Evolutionary conservation across 2,888 invertebrate genomes (phyloP).

Genomic region (Cataglyphis altisquamis): DNA sequence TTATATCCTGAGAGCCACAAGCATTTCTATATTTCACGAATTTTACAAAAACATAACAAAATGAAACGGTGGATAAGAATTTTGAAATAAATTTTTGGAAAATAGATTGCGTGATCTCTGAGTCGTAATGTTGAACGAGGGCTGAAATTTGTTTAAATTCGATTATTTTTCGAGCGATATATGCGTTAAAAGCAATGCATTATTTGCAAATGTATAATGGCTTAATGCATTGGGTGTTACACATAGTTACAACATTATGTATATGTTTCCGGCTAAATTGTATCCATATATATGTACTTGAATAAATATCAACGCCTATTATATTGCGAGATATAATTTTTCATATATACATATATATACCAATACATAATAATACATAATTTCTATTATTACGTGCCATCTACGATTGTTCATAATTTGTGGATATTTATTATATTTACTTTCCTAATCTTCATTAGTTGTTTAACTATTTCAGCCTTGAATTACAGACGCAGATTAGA

Average conservation of each 20-base stretch:
- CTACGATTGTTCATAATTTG: not conserved
- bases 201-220: conserved; percentile 18
- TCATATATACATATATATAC: not conserved
- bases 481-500: conserved; percentile 10
- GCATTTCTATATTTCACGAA: not conserved
- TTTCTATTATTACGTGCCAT: not conserved
- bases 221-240: conserved; percentile 38
- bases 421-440: not conserved
- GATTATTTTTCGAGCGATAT: conserved; percentile 21
- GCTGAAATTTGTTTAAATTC: conserved; percentile 16
- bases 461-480: conserved; percentile 7
- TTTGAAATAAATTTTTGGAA: conserved; percentile 25
- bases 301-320: conserved; percentile 59
- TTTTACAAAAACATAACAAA: not conserved
- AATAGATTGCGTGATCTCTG: not conserved
- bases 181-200: conserved; percentile 1
- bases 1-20: conserved; percentile 17
- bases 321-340: not conserved
- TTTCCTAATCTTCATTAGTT: not conserved
- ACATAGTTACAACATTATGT: conserved; percentile 45
- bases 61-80: conserved; percentile 33
- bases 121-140: conserved; percentile 5
- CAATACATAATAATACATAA: not conserved
- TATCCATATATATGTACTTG: conserved; percentile 52
- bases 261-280: conserved; percentile 55